Base-by-base conservation (phyloP, 2,797 vertebrate genomes). In the Liparis tanakae region DNA sequence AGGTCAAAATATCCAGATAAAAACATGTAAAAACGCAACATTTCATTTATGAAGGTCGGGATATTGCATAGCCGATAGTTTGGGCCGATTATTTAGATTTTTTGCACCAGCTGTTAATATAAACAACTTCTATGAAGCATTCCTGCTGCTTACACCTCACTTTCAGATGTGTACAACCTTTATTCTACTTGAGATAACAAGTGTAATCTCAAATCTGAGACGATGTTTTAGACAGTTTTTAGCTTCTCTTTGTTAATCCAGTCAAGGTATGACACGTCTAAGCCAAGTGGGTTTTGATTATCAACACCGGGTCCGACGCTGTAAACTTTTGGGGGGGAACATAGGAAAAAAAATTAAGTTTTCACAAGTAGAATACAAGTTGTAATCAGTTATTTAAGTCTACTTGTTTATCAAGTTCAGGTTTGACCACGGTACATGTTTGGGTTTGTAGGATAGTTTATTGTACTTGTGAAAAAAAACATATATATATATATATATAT, bases 161-260 rank as follows among this genome's bases (percentile, higher is more conserved):
- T 64, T 65, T 64, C 30, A 65, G 46, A 65, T 51, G 22, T 20
- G 13, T 37, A n/a, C 36, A 65, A 37, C 3, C 5, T 37, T 53
- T 5, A 36, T 2, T 34, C 0, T 14, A 18, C n/a, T 48, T 34
- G 10, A 10, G 12, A 64, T 44, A 50, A 46, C 44, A 18, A 18
- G 17, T 18, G 2, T 6, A 18, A 46, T 46, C 17, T 44, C 43
- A 44, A 44, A 17, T 44, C 43, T 44, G 41, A 44, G 41, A 44
- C 41, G 6, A 14, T 15, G 14, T 15, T 17, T 44, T 17, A 6
- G 15, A 17, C 43, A 5, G 14, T 44, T 17, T 44, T 15, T 44
- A 44, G 43, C 44, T 17, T 46, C 15, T 46, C 17, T 46, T 18
- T 3, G 44, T 46, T 46, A 46, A 46, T 46, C 17, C 18, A 46